phyloP scores from a whole-genome alignment of 2,797 vertebrate species.

The Hybognathus amarus region DNA sequence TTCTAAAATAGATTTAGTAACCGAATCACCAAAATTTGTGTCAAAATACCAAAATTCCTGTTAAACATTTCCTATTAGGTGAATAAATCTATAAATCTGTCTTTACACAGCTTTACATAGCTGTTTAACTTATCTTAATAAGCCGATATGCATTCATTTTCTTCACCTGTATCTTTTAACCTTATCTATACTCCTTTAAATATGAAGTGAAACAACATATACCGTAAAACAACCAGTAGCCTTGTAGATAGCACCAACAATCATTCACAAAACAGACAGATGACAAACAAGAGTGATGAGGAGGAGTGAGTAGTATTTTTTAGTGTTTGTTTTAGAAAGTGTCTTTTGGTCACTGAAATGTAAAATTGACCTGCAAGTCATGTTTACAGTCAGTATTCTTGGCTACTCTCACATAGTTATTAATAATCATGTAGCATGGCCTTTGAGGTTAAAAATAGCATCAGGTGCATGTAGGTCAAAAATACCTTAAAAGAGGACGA shows the following conservation, averaged over 20 bases:
- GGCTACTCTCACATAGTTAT: background rate
- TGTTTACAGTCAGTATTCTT: slow-evolving; percentile 16
- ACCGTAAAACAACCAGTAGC: background rate
- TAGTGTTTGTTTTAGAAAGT: background rate
- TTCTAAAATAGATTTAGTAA: background rate
- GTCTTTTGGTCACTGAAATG: background rate
- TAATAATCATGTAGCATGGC: background rate
- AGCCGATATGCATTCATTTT: background rate
- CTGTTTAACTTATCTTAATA: background rate
- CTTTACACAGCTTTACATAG: background rate
- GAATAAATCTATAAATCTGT: background rate
- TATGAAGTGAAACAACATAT: too few relatives aligned
- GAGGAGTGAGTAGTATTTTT: background rate
- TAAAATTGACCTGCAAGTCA: background rate
- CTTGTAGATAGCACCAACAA: slow-evolving; percentile 1
- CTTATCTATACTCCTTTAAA: background rate
- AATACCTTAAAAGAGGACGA: background rate
- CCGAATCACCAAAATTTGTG: background rate
- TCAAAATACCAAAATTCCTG: background rate
- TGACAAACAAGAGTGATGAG: too few relatives aligned
- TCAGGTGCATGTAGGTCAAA: background rate
- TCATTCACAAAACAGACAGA: background rate
- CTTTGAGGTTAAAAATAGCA: slow-evolving; percentile 5
- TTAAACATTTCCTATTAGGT: background rate
- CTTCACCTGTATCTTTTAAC: background rate